These are phyloP conservation scores for Sycon ciliatum DNA, from an alignment of 37 sponge, comb jelly and placozoan species.

Conservation along the genomic window DNA sequence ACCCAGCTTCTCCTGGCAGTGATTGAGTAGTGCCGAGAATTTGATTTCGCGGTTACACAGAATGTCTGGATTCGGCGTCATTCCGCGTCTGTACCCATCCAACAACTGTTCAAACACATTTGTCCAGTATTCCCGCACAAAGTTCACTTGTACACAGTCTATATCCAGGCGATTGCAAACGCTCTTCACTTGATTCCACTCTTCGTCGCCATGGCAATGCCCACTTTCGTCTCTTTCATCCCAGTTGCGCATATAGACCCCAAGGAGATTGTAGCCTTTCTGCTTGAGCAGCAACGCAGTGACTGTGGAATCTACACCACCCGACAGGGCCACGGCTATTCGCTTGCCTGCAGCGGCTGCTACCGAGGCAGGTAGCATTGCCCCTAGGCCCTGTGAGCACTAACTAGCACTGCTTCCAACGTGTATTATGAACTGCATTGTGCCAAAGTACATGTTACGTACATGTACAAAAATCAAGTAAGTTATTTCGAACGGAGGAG, in stretches of 20 bases:
- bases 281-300: constrained; percentile 54
- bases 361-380: no score
- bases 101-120: constrained; percentile 68
- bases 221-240: constrained; percentile 63
- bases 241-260: constrained; percentile 86
- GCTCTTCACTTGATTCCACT: constrained; percentile 28
- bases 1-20: neutral
- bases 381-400: no score
- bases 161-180: constrained; percentile 53
- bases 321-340: constrained; percentile 71
- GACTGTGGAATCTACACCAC: constrained; percentile 79
- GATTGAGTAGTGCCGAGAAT: constrained; percentile 37
- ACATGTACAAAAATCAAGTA: no score
- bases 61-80: constrained; percentile 77
- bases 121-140: constrained; percentile 86
- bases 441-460: no score
- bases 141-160: constrained; percentile 33
- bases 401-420: no score
- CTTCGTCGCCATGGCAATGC: constrained; percentile 40
- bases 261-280: constrained; percentile 46
- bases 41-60: constrained; percentile 74
- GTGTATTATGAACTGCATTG: no score
- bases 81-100: constrained; percentile 30
- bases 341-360: neutral
- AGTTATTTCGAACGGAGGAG: no score